Percentiles rank a stretch among this genome's conserved stretches.
phyloP scores from a whole-genome alignment of 2,888 invertebrate species.

The Pachliopta kotzebuea region DNA sequence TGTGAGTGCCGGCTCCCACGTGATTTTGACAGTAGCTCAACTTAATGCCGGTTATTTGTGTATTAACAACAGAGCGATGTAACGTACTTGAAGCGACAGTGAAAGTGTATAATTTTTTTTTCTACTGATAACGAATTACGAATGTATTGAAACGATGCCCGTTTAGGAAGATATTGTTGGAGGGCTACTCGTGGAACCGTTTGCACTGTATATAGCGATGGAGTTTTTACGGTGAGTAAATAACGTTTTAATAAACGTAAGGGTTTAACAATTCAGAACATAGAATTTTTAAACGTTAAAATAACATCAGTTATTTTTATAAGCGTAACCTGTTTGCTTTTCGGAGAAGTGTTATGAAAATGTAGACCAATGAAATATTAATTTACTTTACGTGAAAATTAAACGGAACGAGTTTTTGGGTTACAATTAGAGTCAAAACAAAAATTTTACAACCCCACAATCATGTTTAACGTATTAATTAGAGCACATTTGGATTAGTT shows the following conservation, averaged over 20 bases:
- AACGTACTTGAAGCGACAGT: conserved; percentile 43
- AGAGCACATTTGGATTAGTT: not conserved
- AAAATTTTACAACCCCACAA: not conserved
- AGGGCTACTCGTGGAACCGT: conserved; percentile 48
- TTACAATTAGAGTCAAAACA: not conserved
- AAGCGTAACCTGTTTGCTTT: not conserved
- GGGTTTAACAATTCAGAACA: not conserved
- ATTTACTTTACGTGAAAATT: not conserved
- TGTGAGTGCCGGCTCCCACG: conserved; percentile 59
- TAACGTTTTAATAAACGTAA: not conserved
- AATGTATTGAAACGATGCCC: conserved; percentile 46
- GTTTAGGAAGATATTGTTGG: conserved; percentile 44
- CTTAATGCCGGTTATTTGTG: conserved; percentile 54
- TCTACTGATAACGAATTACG: conserved; percentile 46
- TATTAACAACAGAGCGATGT: conserved; percentile 44
- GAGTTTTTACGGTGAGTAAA: conserved; percentile 63
- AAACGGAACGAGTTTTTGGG: not conserved
- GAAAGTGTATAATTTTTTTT: conserved; percentile 51
- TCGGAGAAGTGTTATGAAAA: not conserved
- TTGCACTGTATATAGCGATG: conserved; percentile 54
- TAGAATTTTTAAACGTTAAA: not conserved
- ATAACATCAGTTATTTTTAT: not conserved
- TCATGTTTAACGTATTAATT: not conserved
- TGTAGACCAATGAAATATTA: not conserved
- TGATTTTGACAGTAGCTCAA: conserved; percentile 70